phyloP scores from a whole-genome alignment of 1,140 invertebrate species.

The Stegodyphus dumicola region DNA sequence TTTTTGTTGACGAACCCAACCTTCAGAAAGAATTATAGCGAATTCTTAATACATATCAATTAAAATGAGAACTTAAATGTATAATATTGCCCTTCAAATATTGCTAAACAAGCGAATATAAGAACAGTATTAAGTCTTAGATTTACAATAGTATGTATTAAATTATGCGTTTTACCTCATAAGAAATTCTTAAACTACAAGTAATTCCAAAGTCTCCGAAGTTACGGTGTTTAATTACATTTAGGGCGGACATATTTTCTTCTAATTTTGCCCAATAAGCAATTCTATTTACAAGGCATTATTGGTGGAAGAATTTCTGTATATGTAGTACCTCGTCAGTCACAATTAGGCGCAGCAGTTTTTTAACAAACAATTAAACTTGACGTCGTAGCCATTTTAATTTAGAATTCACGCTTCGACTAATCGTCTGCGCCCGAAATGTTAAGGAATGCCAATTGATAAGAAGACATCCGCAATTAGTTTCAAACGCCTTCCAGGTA shows the following conservation, averaged over 20 bases:
- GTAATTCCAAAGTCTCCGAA: not conserved
- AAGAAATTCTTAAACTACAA: too few relatives aligned
- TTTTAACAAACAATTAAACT: not conserved
- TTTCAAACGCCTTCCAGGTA: conserved; percentile 26
- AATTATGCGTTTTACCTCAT: too few relatives aligned
- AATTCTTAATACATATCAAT: too few relatives aligned
- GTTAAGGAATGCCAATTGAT: conserved; percentile 51
- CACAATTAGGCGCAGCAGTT: conserved; percentile 9
- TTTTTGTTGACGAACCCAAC: too few relatives aligned
- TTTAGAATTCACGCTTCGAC: conserved; percentile 6
- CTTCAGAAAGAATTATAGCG: too few relatives aligned
- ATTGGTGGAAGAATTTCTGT: conserved; percentile 21
- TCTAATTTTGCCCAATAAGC: conserved; percentile 27
- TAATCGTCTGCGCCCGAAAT: conserved; percentile 30
- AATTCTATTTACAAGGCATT: conserved; percentile 7
- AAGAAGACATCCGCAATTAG: conserved; percentile 45
- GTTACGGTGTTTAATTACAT: not conserved
- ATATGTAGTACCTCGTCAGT: not conserved
- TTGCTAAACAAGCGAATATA: too few relatives aligned
- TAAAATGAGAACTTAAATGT: too few relatives aligned
- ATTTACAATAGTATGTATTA: too few relatives aligned
- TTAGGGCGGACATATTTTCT: conserved; percentile 10
- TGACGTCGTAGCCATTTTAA: conserved; percentile 19
- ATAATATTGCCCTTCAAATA: too few relatives aligned
- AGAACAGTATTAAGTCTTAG: too few relatives aligned